Percentiles rank a stretch among this genome's conserved stretches.
These are phyloP conservation scores for Malthinus flaveolus DNA, from an alignment of 2,888 invertebrate species.

Conservation along the genomic window DNA sequence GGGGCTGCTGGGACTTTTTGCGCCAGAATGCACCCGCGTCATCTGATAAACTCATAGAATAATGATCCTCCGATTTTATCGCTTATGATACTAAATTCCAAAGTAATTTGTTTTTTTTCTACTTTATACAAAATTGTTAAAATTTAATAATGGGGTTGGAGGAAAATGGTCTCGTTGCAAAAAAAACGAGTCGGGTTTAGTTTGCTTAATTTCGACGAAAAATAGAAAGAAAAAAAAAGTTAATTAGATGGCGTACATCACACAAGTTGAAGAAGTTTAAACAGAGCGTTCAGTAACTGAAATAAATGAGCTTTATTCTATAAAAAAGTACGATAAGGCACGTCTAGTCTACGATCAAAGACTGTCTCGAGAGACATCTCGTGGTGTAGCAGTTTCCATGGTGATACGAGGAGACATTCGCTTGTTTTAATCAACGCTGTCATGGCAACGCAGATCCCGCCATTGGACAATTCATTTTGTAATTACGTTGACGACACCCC, in stretches of 20 bases:
- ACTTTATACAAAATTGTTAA: constrained; percentile 8
- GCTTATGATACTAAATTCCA: constrained; percentile 40
- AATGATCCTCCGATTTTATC: constrained; percentile 43
- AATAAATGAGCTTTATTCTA: constrained; percentile 48
- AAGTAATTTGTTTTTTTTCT: constrained; percentile 40
- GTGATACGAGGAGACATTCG: constrained; percentile 55
- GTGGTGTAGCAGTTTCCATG: constrained; percentile 53
- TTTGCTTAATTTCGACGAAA: no score
- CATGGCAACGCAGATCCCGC: constrained; percentile 58
- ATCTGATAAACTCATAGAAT: constrained; percentile 38
- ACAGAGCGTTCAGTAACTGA: constrained; percentile 47
- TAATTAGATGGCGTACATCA: constrained; percentile 47
- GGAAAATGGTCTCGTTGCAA: constrained; percentile 32
- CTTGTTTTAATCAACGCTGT: constrained; percentile 58
- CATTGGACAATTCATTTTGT: constrained; percentile 59
- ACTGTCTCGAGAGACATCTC: constrained; percentile 47
- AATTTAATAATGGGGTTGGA: background rate
- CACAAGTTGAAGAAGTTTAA: constrained; percentile 43
- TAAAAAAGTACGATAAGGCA: constrained; percentile 45
- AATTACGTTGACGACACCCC: constrained; percentile 59
- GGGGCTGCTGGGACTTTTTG: constrained; percentile 35
- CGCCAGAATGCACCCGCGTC: constrained; percentile 39
- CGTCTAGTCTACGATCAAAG: constrained; percentile 34
- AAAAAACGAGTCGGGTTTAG: background rate
- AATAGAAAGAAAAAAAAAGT: constrained; percentile 19